phyloP scores from a whole-genome alignment of 1,140 invertebrate species.

The Tetranychus urticae region DNA sequence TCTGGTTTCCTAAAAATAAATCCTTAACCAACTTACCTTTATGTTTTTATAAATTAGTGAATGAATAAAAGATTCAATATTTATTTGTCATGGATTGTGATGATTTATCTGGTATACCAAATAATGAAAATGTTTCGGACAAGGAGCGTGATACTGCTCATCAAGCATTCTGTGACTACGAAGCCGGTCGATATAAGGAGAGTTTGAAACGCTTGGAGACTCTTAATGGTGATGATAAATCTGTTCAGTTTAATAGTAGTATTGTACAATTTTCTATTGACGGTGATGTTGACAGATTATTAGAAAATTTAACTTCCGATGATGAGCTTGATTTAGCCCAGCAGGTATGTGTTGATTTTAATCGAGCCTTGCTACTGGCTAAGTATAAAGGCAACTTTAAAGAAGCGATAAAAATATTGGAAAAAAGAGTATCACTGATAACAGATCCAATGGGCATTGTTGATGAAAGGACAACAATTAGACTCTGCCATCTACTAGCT shows the following conservation, averaged over 20 bases:
- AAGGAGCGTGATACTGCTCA: background rate
- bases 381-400: too few relatives aligned
- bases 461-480: too few relatives aligned
- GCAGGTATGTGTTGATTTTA: too few relatives aligned
- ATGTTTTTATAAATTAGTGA: background rate
- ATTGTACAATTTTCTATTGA: background rate
- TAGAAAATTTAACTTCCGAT: too few relatives aligned
- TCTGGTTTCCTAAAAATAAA: too few relatives aligned
- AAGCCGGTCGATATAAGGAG: background rate
- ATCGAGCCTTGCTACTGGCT: too few relatives aligned
- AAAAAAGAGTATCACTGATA: too few relatives aligned
- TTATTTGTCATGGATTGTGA: background rate
- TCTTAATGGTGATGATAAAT: background rate
- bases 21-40: background rate
- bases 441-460: too few relatives aligned
- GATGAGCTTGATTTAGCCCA: too few relatives aligned
- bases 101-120: too few relatives aligned
- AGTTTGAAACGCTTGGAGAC: background rate
- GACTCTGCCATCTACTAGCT: too few relatives aligned
- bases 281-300: background rate
- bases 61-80: background rate
- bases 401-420: too few relatives aligned
- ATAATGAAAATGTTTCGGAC: background rate
- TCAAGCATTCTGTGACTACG: background rate
- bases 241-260: background rate